Evolutionary conservation across 1,140 invertebrate species (phyloP).

Genomic region (Zophobas morio): DNA sequence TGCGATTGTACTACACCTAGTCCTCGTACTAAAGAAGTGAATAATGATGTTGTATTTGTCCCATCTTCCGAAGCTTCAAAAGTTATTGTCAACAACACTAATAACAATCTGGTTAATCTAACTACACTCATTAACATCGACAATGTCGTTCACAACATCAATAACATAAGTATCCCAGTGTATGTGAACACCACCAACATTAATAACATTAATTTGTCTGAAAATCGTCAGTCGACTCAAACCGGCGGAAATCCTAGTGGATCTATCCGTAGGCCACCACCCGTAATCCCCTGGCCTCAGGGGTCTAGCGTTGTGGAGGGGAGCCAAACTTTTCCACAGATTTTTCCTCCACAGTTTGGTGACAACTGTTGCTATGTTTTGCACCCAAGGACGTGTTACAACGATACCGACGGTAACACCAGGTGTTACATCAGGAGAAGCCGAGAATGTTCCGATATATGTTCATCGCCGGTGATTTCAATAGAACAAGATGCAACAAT

Average conservation of each 20-base stretch:
- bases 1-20: not conserved
- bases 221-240: not conserved
- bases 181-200: constrained; percentile 39
- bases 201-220: constrained; percentile 17
- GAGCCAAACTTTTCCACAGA: not conserved
- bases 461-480: constrained; percentile 14
- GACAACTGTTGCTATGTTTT: constrained; percentile 17
- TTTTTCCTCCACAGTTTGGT: not conserved
- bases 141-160: constrained; percentile 39
- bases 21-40: too few relatives aligned
- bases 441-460: constrained; percentile 6
- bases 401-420: not conserved
- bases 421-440: constrained; percentile 19
- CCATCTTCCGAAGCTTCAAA: not conserved
- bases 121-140: constrained; percentile 30
- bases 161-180: constrained; percentile 31
- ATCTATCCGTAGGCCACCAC: not conserved
- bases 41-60: not conserved
- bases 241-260: not conserved
- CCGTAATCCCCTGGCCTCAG: not conserved
- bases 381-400: constrained; percentile 11
- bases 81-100: constrained; percentile 22
- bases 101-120: constrained; percentile 32
- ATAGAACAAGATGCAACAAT: constrained; percentile 1
- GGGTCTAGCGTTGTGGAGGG: too few relatives aligned